Base-by-base conservation (phyloP, 2,113 vertebrate genomes). In the Ceyx margarethae region DNA sequence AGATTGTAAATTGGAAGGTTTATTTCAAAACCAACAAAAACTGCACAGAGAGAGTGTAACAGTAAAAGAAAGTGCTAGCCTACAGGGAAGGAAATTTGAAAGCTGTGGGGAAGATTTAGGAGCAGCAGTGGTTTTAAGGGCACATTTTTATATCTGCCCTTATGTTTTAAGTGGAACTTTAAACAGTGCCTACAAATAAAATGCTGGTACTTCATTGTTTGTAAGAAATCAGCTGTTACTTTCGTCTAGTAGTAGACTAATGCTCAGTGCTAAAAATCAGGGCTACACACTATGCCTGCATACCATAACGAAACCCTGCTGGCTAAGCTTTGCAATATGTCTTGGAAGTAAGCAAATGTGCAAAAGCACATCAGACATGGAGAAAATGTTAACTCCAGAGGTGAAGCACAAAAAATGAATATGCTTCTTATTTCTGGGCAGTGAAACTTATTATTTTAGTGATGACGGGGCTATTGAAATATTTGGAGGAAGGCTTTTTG, bases 101-200 rank as follows among this genome's bases (percentile, higher is more conserved):
- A 91, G 54, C 65, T 91, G 37, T 83, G 65, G 69, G 58, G 66
- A 96, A 94, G 81, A 94, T 92, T 88, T 88, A 91, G 68, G 76
- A 90, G 25, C 29, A 89, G 46, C 65, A 90, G 58, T 88, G 26
- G 37, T 71, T 73, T 93, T 84, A 92, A 87, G 77, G 80, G 56
- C 28, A 57, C 11, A 5, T 5, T 87, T 93, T 94, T 87, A 91
- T 71, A 53, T 50, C 40, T 89, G 43, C 57, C 60, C 74, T 89
- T 87, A 53, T 83, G 80, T 85, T 85, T 87, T 80, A 95, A 92
- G 68, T 75, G 61, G 35, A 74, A 28, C 42, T 60, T 87, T 94
- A 82, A 94, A 91, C 60, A 76, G 21, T 78, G 25, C 35, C 81
- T 85, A 89, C 56, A 42, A 82, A 20, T 92, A 83, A 93, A 87